A percentile compares a stretch with the other conserved stretches of the same genome.
Conservation (phyloP, 2,797 vertebrate genomes). For the Rhinoraja longicauda region DNA sequence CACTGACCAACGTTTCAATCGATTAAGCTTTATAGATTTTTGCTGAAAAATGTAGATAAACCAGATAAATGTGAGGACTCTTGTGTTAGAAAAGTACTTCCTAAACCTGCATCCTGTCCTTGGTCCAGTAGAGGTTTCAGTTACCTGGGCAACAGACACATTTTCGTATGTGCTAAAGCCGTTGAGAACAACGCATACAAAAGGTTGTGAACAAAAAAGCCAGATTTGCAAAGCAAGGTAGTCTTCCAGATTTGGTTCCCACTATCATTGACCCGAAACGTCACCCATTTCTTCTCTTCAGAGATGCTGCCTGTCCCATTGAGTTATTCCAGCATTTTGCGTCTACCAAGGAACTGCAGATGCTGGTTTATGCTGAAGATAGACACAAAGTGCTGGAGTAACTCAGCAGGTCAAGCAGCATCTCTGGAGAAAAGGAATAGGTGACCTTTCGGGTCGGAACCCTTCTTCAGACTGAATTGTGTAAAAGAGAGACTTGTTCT, state of each 20-base stretch:
- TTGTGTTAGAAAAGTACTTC: neutral
- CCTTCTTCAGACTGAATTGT: neutral
- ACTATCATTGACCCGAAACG: neutral
- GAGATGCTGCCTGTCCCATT: too few relatives aligned
- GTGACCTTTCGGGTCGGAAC: too few relatives aligned
- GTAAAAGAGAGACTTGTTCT: neutral
- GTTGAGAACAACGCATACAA: constrained; percentile 3
- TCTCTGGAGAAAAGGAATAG: too few relatives aligned
- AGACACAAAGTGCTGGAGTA: too few relatives aligned
- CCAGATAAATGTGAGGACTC: too few relatives aligned
- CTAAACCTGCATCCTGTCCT: neutral
- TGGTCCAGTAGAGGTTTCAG: neutral
- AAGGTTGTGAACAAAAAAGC: neutral
- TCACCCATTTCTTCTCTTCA: neutral
- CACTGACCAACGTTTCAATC: neutral
- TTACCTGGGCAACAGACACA: neutral
- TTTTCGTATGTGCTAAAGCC: neutral
- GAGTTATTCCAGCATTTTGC: too few relatives aligned
- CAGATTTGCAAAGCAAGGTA: neutral
- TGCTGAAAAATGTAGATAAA: neutral
- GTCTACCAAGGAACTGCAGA: too few relatives aligned
- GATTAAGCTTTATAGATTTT: neutral
- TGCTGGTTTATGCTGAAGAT: too few relatives aligned
- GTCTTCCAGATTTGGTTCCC: neutral
- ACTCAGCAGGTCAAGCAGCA: too few relatives aligned